phyloP scores from a whole-genome alignment of 2,888 invertebrate genomes.

The Osmoderma eremita region DNA sequence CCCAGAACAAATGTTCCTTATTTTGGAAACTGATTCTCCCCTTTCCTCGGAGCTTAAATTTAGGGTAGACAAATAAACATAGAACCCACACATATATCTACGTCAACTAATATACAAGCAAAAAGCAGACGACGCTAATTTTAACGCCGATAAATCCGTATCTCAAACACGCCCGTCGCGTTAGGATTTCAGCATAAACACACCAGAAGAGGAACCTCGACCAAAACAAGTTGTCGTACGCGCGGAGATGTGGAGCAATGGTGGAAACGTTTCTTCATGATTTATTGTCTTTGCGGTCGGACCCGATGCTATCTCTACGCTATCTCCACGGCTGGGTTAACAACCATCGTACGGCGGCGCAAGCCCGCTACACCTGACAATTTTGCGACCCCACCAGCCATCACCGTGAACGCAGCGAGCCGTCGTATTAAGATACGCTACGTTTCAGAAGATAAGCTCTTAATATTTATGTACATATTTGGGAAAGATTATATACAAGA shows the following conservation, averaged over 20 bases:
- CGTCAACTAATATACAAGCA: no score
- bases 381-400: neutral
- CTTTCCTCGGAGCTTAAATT: no score
- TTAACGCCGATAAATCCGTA: constrained; percentile 25
- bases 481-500: no score
- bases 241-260: constrained; percentile 12
- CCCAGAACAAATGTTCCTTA: no score
- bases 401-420: no score
- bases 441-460: no score
- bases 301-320: constrained; percentile 10
- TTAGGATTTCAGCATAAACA: constrained; percentile 15
- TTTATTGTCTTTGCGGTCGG: constrained; percentile 24
- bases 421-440: no score
- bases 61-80: no score
- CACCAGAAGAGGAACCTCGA: neutral
- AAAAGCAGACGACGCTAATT: neutral
- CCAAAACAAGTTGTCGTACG: constrained; percentile 16
- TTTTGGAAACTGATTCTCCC: no score
- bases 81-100: no score
- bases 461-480: no score
- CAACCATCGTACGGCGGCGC: neutral
- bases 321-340: neutral
- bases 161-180: constrained; percentile 21
- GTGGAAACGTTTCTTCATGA: constrained; percentile 22
- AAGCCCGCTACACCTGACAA: constrained; percentile 9